Base-by-base conservation (phyloP, 2,797 vertebrate species). In the Ctenochaetus hawaiiensis region DNA sequence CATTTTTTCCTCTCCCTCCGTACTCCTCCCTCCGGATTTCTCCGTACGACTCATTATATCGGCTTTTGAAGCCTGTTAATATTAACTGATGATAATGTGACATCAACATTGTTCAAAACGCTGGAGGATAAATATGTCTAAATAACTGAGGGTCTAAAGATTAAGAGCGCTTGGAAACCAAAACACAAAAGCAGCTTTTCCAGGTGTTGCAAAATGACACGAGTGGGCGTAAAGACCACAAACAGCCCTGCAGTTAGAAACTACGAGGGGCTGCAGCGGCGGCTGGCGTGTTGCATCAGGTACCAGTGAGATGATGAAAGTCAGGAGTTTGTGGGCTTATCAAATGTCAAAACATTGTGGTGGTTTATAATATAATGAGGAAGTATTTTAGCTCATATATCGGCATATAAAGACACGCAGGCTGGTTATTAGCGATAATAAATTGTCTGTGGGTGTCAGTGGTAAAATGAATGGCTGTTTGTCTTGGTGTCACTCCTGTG, bases 221-320 rank as follows among this genome's bases (percentile, higher is more conserved):
- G 20, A 48, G 64, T 52, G 48, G 54, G 52, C 18, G 16, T 66
- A 18, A 4, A 57, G 16, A 73, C 30, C 58, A 39, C 51, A 39
- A 12, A 54, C 11, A 41, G 3, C 7, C 11, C 3, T 3, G 17
- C n/a, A 20, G 16, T 45, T 66, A 22, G 45, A 47, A 34, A 66
- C 16, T 13, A 26, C 8, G 14, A 23, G 10, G 39, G 43, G n/a
- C 16, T 48, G 59, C 18, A 18, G 48, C 14, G 54, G 49, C 18
- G 67, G 58, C 13, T 8, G 56, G 17, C 41, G 30, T 20, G 67
- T 56, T 60, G 72, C 16, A 3, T 67, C 64, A 61, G 49, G 73
- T n/a, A 47, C 8, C 0, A 0, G n/a, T 17, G 22, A 48, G 30
- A 30, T 18, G 20, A 53, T 39, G 64, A 60, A 45, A 34, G 43